Evolutionary conservation across 2,888 invertebrate species (phyloP).

Genomic region (Eledona agricola): DNA sequence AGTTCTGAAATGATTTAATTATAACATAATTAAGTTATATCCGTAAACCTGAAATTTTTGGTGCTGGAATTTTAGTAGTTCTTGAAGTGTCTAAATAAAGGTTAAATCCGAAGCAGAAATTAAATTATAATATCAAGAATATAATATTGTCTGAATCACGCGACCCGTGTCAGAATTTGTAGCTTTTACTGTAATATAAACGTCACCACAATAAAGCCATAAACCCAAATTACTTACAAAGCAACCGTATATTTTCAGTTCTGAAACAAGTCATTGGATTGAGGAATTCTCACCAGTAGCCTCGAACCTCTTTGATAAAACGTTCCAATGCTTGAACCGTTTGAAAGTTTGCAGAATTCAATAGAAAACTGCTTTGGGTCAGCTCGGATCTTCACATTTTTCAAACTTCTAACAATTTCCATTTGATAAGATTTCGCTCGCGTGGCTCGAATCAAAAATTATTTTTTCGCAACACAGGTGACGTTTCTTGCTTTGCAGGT

Average conservation of each 20-base stretch:
- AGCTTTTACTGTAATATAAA: constrained; percentile 5
- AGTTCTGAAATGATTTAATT: constrained; percentile 26
- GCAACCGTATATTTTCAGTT: not conserved
- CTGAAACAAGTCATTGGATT: constrained; percentile 3
- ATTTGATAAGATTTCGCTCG: too few relatives aligned
- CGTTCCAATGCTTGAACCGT: too few relatives aligned
- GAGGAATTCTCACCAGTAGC: too few relatives aligned
- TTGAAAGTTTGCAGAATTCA: too few relatives aligned
- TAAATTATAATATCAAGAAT: constrained; percentile 4
- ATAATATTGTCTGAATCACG: constrained; percentile 7
- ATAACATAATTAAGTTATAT: constrained; percentile 4
- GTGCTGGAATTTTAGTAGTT: not conserved
- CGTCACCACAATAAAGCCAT: constrained; percentile 16
- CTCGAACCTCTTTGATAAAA: too few relatives aligned
- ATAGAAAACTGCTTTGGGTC: too few relatives aligned
- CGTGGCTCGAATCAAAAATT: too few relatives aligned
- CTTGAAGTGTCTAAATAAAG: too few relatives aligned
- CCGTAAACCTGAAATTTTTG: not conserved
- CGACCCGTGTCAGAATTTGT: constrained; percentile 3
- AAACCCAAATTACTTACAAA: constrained; percentile 9
- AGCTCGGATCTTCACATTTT: too few relatives aligned
- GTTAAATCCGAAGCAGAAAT: constrained; percentile 11
- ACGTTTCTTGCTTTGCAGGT: too few relatives aligned
- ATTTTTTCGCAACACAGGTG: too few relatives aligned
- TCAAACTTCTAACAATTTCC: too few relatives aligned